These are phyloP conservation scores for Strigamia transsilvanica DNA, from an alignment of 2,888 invertebrate species.

Conservation along the genomic window DNA sequence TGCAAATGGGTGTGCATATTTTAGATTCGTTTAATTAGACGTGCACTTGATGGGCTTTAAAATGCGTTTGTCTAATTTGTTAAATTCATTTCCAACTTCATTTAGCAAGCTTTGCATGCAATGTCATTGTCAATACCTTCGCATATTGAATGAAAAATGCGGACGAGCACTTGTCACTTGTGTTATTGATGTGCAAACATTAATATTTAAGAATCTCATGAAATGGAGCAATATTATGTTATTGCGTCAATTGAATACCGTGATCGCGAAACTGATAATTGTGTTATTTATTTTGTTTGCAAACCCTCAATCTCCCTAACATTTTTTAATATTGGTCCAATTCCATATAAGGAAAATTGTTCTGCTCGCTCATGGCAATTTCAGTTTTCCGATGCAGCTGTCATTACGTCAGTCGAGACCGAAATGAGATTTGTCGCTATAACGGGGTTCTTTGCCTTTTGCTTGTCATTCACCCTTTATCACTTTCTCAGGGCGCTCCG, in stretches of 20 bases:
- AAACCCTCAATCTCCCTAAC: not conserved
- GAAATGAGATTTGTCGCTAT: constrained; percentile 37
- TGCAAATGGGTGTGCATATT: constrained; percentile 49
- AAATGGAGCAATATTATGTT: too few relatives aligned
- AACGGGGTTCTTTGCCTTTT: constrained; percentile 24
- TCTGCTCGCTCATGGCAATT: constrained; percentile 7
- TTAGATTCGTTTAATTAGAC: constrained; percentile 47
- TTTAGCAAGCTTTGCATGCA: constrained; percentile 47
- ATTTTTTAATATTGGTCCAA: constrained; percentile 32
- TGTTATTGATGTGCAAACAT: not conserved
- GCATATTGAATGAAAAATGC: constrained; percentile 11
- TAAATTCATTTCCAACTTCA: constrained; percentile 49
- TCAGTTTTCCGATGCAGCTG: constrained; percentile 45
- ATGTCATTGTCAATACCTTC: constrained; percentile 38
- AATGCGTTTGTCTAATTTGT: constrained; percentile 49
- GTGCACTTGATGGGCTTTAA: constrained; percentile 45
- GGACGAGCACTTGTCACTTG: not conserved
- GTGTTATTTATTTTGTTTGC: not conserved
- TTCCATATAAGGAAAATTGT: constrained; percentile 18
- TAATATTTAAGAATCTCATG: not conserved
- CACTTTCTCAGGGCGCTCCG: constrained; percentile 18
- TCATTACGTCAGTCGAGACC: constrained; percentile 33
- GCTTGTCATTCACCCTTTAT: constrained; percentile 49
- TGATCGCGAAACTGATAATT: not conserved
- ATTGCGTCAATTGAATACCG: too few relatives aligned